Conservation (phyloP, 1,140 invertebrate species). For the Drosophila equinoxialis region DNA sequence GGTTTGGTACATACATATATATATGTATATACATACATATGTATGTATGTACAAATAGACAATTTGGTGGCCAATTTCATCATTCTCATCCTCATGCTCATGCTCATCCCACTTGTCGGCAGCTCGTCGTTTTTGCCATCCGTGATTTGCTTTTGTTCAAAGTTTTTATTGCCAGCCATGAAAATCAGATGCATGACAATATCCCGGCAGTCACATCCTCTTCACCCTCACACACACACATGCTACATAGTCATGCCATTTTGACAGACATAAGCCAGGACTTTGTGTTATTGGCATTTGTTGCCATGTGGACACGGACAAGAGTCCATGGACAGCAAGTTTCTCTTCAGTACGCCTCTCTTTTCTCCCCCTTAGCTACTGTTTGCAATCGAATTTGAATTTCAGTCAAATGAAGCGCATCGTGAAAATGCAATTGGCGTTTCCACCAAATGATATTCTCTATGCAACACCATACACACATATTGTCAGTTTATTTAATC, state of each 20-base stretch:
- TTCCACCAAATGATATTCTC: constrained; percentile 11
- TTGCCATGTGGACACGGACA: constrained; percentile 35
- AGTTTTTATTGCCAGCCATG: constrained; percentile 19
- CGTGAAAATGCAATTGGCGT: constrained; percentile 47
- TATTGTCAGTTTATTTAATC: constrained; percentile 41
- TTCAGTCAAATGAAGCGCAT: constrained; percentile 62
- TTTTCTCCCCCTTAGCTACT: constrained; percentile 26
- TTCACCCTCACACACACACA: not conserved
- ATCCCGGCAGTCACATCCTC: constrained; percentile 10
- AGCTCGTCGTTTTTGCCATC: not conserved
- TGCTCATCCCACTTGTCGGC: constrained; percentile 6
- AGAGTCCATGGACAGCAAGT: constrained; percentile 1
- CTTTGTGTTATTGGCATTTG: constrained; percentile 52
- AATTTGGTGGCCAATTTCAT: not conserved
- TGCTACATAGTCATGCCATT: constrained; percentile 18
- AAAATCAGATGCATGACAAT: constrained; percentile 19
- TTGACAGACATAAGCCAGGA: constrained; percentile 64
- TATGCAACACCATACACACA: constrained; percentile 5
- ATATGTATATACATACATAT: too few relatives aligned
- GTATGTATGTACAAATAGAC: not conserved
- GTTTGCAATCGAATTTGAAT: constrained; percentile 69
- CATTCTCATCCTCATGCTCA: not conserved
- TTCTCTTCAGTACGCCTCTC: not conserved
- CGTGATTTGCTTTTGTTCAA: constrained; percentile 19
- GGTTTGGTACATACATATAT: not conserved